Conservation (phyloP, 35 echinoderm and acorn worm genomes). For the Heliocidaris tuberculata region DNA sequence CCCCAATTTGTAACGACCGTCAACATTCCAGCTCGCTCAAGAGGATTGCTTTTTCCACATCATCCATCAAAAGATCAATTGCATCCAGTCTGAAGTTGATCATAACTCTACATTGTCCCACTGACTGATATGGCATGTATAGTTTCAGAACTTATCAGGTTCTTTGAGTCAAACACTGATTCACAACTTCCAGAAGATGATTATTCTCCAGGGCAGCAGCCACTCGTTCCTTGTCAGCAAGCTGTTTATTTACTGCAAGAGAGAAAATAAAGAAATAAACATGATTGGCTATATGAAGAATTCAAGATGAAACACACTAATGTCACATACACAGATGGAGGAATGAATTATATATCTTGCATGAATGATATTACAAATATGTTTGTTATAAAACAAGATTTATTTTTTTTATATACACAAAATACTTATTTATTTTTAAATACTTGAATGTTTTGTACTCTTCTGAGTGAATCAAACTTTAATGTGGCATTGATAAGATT, state of each 20-base stretch:
- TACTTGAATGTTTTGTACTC: no score
- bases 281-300: background rate
- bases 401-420: no score
- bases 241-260: slow-evolving; percentile 91
- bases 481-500: no score
- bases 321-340: no score
- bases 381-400: background rate
- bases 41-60: background rate
- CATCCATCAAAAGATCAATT: background rate
- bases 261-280: slow-evolving; percentile 28
- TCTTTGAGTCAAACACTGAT: slow-evolving; percentile 76
- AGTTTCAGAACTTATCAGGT: background rate
- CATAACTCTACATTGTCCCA: background rate
- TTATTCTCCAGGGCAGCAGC: slow-evolving; percentile 95
- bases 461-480: no score
- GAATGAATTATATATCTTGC: no score
- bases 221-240: slow-evolving; percentile 95
- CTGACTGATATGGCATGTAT: background rate
- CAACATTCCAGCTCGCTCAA: background rate
- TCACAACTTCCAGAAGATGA: slow-evolving; percentile 89
- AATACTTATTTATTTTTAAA: background rate
- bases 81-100: background rate
- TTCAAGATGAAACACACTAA: no score
- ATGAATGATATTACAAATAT: background rate
- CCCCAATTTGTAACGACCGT: background rate